phyloP scores from a whole-genome alignment of 1,140 invertebrate genomes.

The Achroia grisella region DNA sequence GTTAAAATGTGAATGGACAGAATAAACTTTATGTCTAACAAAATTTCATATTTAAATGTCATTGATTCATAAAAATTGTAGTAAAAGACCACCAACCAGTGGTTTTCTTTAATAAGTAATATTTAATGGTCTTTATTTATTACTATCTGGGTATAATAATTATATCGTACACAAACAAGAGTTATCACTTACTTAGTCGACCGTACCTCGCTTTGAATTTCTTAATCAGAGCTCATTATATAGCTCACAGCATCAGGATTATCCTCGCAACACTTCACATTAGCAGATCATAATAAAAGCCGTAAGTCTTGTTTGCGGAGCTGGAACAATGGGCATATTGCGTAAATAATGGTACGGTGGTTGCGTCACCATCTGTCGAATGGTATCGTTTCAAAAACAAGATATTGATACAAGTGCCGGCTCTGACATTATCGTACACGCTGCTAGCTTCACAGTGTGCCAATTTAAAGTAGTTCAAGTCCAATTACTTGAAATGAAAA shows the following conservation, averaged over 20 bases:
- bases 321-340: conserved; percentile 49
- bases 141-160: no score
- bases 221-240: no score
- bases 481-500: conserved; percentile 12
- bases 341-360: conserved; percentile 39
- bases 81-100: no score
- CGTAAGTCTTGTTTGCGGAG: conserved; percentile 21
- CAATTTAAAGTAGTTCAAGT: conserved; percentile 8
- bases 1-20: no score
- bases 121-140: no score
- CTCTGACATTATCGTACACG: conserved; percentile 19
- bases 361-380: conserved; percentile 50
- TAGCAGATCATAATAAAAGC: conserved; percentile 2
- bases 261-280: conserved; percentile 6
- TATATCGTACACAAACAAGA: no score
- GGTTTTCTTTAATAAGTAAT: no score
- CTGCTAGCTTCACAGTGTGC: conserved; percentile 2
- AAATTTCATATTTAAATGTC: no score
- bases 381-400: conserved; percentile 54
- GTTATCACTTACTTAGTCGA: no score
- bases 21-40: no score
- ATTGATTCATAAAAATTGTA: no score
- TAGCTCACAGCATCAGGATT: background rate
- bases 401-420: conserved; percentile 58
- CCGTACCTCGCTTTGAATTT: no score